Conservation (phyloP, 1,140 invertebrate genomes). For the Drosophila nebulosa region DNA sequence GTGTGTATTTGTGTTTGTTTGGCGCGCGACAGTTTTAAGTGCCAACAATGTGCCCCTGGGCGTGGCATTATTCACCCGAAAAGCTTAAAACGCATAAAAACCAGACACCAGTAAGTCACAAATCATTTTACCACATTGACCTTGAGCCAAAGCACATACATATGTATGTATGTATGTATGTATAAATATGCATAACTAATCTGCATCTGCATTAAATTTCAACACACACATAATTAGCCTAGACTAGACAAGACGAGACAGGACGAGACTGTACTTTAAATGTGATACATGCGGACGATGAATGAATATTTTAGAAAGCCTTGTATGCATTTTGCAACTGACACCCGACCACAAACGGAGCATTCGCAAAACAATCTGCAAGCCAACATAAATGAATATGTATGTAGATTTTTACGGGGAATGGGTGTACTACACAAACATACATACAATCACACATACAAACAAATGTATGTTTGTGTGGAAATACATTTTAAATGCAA, state of each 20-base stretch:
- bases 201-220: not conserved
- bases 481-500: slow-evolving; percentile 2
- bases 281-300: not conserved
- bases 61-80: not conserved
- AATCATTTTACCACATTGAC: slow-evolving; percentile 10
- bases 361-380: not conserved
- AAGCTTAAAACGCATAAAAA: slow-evolving; percentile 24
- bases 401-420: not conserved
- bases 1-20: slow-evolving; percentile 4
- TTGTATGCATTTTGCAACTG: not conserved
- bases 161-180: not conserved
- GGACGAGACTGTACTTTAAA: not conserved
- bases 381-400: not conserved
- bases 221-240: not conserved
- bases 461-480: not conserved
- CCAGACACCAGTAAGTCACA: slow-evolving; percentile 18
- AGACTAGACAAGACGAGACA: not conserved
- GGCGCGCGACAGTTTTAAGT: slow-evolving; percentile 4
- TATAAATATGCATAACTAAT: too few species aligned
- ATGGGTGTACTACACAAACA: not conserved
- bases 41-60: not conserved
- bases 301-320: not conserved
- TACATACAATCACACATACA: not conserved
- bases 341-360: not conserved
- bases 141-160: not conserved